A percentile compares a stretch with the other conserved stretches of the same genome.
phyloP scores from a whole-genome alignment of 2,888 invertebrate genomes.

The Drosophila birchii region DNA sequence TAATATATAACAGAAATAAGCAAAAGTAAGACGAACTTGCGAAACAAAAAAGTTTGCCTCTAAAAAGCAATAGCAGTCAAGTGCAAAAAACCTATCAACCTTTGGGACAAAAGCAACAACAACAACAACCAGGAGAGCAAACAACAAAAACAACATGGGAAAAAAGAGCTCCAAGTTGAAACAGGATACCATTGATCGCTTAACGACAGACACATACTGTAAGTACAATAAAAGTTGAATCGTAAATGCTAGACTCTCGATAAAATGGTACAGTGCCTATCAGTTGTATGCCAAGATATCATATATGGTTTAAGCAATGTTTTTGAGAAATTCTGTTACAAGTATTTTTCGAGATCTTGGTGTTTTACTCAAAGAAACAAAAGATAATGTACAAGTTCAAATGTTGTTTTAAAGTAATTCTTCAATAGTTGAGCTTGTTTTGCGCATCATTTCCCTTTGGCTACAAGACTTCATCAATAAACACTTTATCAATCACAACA shows the following conservation, averaged over 20 bases:
- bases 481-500: constrained; percentile 19
- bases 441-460: neutral
- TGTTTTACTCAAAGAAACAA: too few relatives aligned
- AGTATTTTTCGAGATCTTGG: neutral
- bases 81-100: constrained; percentile 37
- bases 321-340: neutral
- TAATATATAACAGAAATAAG: constrained; percentile 11
- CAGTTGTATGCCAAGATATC: too few relatives aligned
- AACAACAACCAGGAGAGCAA: constrained; percentile 17
- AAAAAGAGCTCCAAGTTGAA: constrained; percentile 98
- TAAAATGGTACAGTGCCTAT: constrained; percentile 16
- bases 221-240: constrained; percentile 85
- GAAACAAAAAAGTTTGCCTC: constrained; percentile 58
- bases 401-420: neutral
- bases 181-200: constrained; percentile 96
- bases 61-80: constrained; percentile 71
- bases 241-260: neutral
- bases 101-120: constrained; percentile 21
- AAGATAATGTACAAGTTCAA: neutral
- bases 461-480: constrained; percentile 8
- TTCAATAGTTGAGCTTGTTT: neutral
- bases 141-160: constrained; percentile 89
- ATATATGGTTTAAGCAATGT: neutral
- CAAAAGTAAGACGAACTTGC: constrained; percentile 42
- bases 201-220: constrained; percentile 97